These are phyloP conservation scores for Perognathus longimembris DNA, from an alignment of 2,113 vertebrate genomes.

Conservation along the genomic window DNA sequence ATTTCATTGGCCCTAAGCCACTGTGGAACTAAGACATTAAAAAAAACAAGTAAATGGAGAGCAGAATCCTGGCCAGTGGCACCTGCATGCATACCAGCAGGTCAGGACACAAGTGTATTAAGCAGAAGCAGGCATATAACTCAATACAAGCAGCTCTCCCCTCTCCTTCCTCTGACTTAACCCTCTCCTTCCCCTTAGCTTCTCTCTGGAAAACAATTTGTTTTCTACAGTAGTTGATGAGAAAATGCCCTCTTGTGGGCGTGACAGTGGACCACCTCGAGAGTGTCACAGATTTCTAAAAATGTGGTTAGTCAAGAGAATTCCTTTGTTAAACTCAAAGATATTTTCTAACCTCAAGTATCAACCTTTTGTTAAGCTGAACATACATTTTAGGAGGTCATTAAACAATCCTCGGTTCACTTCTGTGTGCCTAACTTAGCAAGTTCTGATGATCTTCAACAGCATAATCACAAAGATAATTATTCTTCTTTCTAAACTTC, in stretches of 20 bases:
- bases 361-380: slow-evolving; percentile 50
- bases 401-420: slow-evolving; percentile 20
- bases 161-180: slow-evolving; percentile 49
- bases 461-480: slow-evolving; percentile 65
- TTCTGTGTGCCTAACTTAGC: slow-evolving; percentile 40
- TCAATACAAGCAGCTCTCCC: slow-evolving; percentile 73
- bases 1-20: slow-evolving; percentile 36
- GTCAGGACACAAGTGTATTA: not conserved
- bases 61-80: not conserved
- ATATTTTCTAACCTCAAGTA: not conserved
- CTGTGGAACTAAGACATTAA: slow-evolving; percentile 55
- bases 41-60: not conserved
- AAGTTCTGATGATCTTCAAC: slow-evolving; percentile 64
- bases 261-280: slow-evolving; percentile 81
- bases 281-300: slow-evolving; percentile 27
- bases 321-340: slow-evolving; percentile 15
- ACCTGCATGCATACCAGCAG: not conserved
- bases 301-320: slow-evolving; percentile 19
- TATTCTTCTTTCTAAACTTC: slow-evolving; percentile 76
- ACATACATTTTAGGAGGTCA: slow-evolving; percentile 51
- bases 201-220: slow-evolving; percentile 65
- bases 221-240: slow-evolving; percentile 82
- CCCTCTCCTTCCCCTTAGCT: slow-evolving; percentile 59
- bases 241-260: slow-evolving; percentile 89
- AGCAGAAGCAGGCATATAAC: slow-evolving; percentile 59